Base-by-base conservation (phyloP, 2,888 invertebrate species). In the Lepidochitona cinerea region DNA sequence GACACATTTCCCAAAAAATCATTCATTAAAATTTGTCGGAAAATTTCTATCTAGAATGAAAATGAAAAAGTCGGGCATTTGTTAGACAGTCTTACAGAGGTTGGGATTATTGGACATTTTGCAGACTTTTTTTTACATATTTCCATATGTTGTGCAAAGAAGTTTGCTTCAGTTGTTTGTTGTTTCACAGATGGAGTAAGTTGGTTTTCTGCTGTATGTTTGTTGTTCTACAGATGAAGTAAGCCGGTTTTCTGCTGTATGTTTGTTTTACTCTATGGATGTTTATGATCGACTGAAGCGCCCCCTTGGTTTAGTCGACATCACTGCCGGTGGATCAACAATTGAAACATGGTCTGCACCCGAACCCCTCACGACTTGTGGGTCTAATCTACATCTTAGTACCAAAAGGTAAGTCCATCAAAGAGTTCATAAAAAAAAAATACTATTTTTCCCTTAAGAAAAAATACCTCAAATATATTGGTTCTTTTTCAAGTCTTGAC, bases 261-360 rank as follows among this genome's bases (percentile, higher is more conserved):
- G 89, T 72, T 89, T 88, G 88, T 75, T 87, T 74, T 89, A 84
- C 81, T 89, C 87, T 12, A 82, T 81, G 71, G 75, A 79, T 32
- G 71, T 89, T 33, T 81, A 84, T 37, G 73, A 85, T 36, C 64
- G 73, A 7, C 77, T 87, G 23, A 72, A 82, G 4, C 81, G 83
- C 70, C 89, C 89, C 7, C 81, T 89, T 49, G 89, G 88, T 18
- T 75, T 88, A 67, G 70, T 88, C 29, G 82, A 80, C n/a, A 81
- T 85, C 6, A 71, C 75, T 52, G 84, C 81, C 81, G 86, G 86
- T 18, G 88, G 87, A 3, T 87, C 85, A 5, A 81, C 84, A 5
- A 83, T 88, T 2, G 85, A 87, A 68, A 81, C 84, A 0, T 88
- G 88, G 88, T 84, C 85, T 7, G 85, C 86, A 26, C 75, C 81